Percentiles rank a stretch among this genome's conserved stretches.
phyloP scores from a whole-genome alignment of 2,888 invertebrate species.

The Melanophora roralis region DNA sequence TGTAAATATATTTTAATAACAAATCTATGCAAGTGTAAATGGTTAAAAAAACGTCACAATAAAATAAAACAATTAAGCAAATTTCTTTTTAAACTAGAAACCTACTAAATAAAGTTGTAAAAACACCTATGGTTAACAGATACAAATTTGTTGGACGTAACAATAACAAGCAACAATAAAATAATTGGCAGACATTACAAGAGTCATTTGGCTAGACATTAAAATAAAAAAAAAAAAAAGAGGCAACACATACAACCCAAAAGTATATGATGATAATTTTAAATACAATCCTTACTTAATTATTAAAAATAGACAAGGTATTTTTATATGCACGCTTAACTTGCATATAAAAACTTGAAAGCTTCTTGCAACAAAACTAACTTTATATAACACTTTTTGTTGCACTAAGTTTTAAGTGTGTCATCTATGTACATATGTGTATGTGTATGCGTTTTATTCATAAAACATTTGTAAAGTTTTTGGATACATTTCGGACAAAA shows the following conservation, averaged over 20 bases:
- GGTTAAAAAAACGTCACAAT: constrained; percentile 11
- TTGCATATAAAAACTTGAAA: no score
- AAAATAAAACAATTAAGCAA: constrained; percentile 25
- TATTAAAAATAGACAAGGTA: no score
- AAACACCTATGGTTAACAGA: constrained; percentile 11
- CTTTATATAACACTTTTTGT: background rate
- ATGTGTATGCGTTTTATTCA: no score
- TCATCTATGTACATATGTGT: background rate
- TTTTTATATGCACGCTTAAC: no score
- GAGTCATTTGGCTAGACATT: constrained; percentile 10
- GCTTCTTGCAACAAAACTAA: no score
- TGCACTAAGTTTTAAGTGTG: background rate
- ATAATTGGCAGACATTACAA: constrained; percentile 24
- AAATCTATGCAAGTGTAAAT: no score
- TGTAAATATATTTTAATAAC: no score
- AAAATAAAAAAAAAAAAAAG: constrained; percentile 8
- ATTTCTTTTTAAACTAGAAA: constrained; percentile 47
- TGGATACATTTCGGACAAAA: no score
- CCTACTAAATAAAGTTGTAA: constrained; percentile 33
- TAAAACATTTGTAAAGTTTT: no score
- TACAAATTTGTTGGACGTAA: constrained; percentile 11
- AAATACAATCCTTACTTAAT: constrained; percentile 40
- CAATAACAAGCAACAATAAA: constrained; percentile 24
- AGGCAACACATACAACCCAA: background rate
- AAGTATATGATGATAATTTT: constrained; percentile 10